Evolutionary conservation across 2,888 invertebrate genomes (phyloP), one percentile per base, ranked within the genome.

Genomic region (Creontiades dilutus): DNA sequence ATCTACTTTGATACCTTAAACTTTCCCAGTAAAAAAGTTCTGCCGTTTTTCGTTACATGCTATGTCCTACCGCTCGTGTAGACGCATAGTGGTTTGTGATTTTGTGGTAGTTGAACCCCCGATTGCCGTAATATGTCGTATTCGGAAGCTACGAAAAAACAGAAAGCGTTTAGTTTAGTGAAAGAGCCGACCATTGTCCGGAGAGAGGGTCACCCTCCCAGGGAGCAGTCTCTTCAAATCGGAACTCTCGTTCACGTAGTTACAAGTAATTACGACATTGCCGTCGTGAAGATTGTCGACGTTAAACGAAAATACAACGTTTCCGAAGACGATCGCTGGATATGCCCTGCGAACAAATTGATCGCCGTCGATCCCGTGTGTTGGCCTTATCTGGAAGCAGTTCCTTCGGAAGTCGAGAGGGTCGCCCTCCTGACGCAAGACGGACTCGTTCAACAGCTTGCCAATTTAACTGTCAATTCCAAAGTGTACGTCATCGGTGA

Each of bases 381-480:
- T 47, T 92, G 92, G 91, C 92, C 92, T 46, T 89, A 91, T 68
- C 84, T 92, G 37, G 90, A 89, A 84, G 91, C 92, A 28, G 90
- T 92, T 68, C 75, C 91, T 76, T 92, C 92, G 12, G 91, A 91
- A 14, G 57, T 85, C 57, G 92, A 92, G 75, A 90, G 90, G 78
- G 91, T 92, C 19, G 82, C 78, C 19, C 84, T 91, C 47, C 85
- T 91, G 11, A 88, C 90, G 91, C 91, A 92, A 68, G 61, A 82
- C 46, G 81, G 85, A 28, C 89, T 91, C 27, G 91, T 91, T 82
- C 89, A 92, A 68, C 91, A 92, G 90, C 90, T 92, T 52, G 90
- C 90, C 52, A 80, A 90, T 48, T 91, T 92, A 76, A 88, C 91
- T 61, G 90, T 92, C 76, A 92, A 92, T 46, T 90, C 89, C 55